Evolutionary conservation across 1,140 invertebrate species (phyloP), one percentile per base, ranked within the genome.

Genomic region (Campoletis sonorensis): DNA sequence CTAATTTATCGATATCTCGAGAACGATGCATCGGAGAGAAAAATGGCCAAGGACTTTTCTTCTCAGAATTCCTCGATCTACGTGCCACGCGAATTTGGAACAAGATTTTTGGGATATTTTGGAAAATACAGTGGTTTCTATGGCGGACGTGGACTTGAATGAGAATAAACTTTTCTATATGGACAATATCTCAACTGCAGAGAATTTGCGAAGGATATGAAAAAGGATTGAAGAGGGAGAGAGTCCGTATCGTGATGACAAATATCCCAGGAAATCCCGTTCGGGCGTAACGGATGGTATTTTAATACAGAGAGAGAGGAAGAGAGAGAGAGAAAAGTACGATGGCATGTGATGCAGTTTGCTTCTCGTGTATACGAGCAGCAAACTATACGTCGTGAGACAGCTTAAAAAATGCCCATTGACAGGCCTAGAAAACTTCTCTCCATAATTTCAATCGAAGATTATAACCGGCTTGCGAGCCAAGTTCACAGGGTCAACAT

Each of bases 201-300:
- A 18, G 67, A 70, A 33, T 70, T 70, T 70, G 30, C 30, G 5
- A 27, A 4, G 27, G 23, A 64, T 4, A 27, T 4, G 27, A 23
- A 58, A 58, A 58, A 58, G 11, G 54, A 33, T n/a, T 1, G 0
- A 23, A n/a, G 13, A 64, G 61, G n/a, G n/a, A 27, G 54, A 30
- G 27, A 23, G 71, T 49, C 72, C 70, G 79, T 80, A 82, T 82
- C 79, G 37, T 79, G 70, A 83, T 83, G 83, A 85, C 83, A 83
- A 82, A 85, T 83, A 83, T 75, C 79, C 78, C 82, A 76, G 84
- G 82, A 85, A 85, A 82, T 83, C 54, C 49, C 79, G 78, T 79
- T 83, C 82, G 30, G 45, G 72, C 82, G 79, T 79, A 83, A 85
- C 82, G 81, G 45, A 80, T 64, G 49, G 45, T 81, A 84, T 83